Conservation (phyloP, 2,113 vertebrate species). For the Oostethus manadensis region DNA sequence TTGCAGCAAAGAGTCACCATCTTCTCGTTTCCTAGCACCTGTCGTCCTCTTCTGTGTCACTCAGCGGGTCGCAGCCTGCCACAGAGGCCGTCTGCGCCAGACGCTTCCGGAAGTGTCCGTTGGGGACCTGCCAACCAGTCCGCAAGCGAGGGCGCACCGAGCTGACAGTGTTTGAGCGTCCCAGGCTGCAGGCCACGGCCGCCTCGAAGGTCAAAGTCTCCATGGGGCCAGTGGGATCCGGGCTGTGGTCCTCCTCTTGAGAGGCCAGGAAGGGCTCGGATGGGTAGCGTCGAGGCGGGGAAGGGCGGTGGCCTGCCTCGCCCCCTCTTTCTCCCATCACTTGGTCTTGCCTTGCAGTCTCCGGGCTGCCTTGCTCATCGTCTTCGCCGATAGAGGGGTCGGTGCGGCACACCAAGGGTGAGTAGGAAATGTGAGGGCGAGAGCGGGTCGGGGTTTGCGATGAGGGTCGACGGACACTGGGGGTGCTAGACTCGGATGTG, state of each 20-base stretch:
- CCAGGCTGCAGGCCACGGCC: constrained; percentile 90
- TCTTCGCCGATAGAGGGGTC: constrained; percentile 70
- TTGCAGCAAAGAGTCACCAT: constrained; percentile 9
- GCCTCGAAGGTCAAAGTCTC: constrained; percentile 97
- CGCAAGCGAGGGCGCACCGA: constrained; percentile 80
- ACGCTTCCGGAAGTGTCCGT: constrained; percentile 91
- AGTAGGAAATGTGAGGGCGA: constrained; percentile 88
- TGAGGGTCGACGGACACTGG: constrained; percentile 82
- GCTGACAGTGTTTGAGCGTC: constrained; percentile 91
- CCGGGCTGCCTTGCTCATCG: constrained; percentile 60
- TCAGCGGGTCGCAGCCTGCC: constrained; percentile 84
- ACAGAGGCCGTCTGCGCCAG: constrained; percentile 80
- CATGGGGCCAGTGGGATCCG: constrained; percentile 86
- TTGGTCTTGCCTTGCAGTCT: constrained; percentile 46
- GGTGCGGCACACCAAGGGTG: constrained; percentile 81
- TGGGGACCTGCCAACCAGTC: constrained; percentile 93
- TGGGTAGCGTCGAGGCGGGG: constrained; percentile 85
- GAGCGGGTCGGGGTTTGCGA: constrained; percentile 86
- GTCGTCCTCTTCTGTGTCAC: constrained; percentile 93
- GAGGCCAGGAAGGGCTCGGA: constrained; percentile 91
- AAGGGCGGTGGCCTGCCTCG: constrained; percentile 37
- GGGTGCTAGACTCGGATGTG: constrained; percentile 95
- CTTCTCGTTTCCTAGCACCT: constrained; percentile 79
- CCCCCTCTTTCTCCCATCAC: constrained; percentile 36
- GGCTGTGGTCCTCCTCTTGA: constrained; percentile 89